Base-by-base conservation (phyloP, 2,888 invertebrate genomes). In the Aromia moschata region DNA sequence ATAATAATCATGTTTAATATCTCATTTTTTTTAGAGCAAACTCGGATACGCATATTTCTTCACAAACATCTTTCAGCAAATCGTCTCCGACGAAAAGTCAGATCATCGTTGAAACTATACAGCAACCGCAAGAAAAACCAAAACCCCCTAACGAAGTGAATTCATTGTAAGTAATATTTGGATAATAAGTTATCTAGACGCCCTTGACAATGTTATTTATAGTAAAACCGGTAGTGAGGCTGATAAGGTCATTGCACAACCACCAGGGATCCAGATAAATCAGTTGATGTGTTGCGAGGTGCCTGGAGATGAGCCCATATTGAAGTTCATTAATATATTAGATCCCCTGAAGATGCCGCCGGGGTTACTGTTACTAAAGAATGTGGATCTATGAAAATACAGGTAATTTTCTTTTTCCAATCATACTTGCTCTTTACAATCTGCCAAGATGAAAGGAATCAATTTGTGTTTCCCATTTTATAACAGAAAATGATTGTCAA, bases 1-100 rank as follows among this genome's bases (percentile, higher is more conserved):
- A n/a, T n/a, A n/a, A n/a, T n/a, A n/a, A n/a, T n/a, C n/a, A n/a
- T n/a, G n/a, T n/a, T n/a, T n/a, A n/a, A n/a, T n/a, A n/a, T n/a
- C n/a, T n/a, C n/a, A n/a, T n/a, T n/a, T n/a, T n/a, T 70, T 33
- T 52, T 76, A 85, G 85, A 38, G 83, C 84, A 51, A 79, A 79
- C 16, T 81, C 84, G 0, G 81, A 86, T 1, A 60, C 63, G 47
- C 49, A 46, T 3, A 56, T 64, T 20, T 84, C 85, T 15, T 76
- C 84, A n/a, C 84, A 85, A 0, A 84, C 84, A 71, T 82, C 83
- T 60, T 92, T 92, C 79, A 89, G 91, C 61, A 90, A 89, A 14
- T 90, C 91, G 0, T 89, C 90, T 0, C 91, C 91, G 74, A 86
- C 85, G 65, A 91, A 90, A 80, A 93, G 92, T 68, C 87, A 90